Conservation (phyloP, 35 echinoderm and acorn worm genomes). For the Lytechinus variegatus region DNA sequence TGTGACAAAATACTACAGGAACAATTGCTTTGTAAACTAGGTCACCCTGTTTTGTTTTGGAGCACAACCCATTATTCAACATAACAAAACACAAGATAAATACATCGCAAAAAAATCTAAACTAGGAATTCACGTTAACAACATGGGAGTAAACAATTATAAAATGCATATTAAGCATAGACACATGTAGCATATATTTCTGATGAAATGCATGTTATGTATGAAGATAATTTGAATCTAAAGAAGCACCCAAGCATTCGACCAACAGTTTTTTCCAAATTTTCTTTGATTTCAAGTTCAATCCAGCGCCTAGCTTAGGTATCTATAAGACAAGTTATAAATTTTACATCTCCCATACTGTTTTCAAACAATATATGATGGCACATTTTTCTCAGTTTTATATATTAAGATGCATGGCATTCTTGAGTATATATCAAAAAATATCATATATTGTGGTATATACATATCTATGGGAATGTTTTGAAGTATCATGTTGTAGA, state of each 20-base stretch:
- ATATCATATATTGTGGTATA: not conserved
- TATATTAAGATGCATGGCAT: not conserved
- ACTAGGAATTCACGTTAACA: too few species aligned
- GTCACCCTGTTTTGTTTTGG: not conserved
- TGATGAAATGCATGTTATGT: not conserved
- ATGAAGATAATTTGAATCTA: not conserved
- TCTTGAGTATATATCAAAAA: not conserved
- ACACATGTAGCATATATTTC: not conserved
- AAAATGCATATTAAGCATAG: not conserved
- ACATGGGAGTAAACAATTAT: not conserved
- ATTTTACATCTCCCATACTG: not conserved
- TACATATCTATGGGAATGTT: not conserved
- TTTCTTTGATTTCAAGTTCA: not conserved
- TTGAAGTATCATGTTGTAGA: not conserved
- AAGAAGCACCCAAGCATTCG: not conserved
- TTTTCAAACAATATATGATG: not conserved
- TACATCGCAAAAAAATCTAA: not conserved
- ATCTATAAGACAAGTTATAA: not conserved
- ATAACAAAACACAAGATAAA: not conserved
- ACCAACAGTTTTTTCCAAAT: not conserved
- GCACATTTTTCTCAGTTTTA: not conserved
- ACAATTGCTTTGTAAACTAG: not conserved
- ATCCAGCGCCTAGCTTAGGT: not conserved
- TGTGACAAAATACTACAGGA: not conserved
- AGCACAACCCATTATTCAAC: not conserved